Conservation (phyloP, 2,888 invertebrate genomes). For the Lacanobia oleracea region DNA sequence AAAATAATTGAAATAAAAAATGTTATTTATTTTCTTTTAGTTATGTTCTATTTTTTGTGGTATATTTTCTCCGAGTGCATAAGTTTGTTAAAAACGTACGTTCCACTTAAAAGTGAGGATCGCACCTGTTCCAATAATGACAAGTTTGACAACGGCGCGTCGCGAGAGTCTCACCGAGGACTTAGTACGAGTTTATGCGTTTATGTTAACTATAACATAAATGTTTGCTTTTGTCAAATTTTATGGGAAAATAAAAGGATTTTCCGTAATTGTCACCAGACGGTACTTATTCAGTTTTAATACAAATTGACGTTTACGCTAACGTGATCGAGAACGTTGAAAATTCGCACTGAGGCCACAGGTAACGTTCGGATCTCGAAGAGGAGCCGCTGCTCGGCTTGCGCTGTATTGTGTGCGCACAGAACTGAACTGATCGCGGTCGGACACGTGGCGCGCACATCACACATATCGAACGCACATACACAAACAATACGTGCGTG, state of each 20-base stretch:
- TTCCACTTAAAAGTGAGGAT: neutral
- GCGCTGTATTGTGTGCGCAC: neutral
- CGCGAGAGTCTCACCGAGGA: neutral
- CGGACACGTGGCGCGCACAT: constrained; percentile 12
- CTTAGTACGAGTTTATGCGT: too few relatives aligned
- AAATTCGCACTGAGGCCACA: too few relatives aligned
- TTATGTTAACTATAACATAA: too few relatives aligned
- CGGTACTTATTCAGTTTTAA: too few relatives aligned
- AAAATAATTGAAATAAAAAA: constrained; percentile 80
- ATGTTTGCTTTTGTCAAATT: too few relatives aligned
- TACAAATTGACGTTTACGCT: too few relatives aligned
- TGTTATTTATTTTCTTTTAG: constrained; percentile 80
- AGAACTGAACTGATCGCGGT: neutral
- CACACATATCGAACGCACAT: constrained; percentile 3
- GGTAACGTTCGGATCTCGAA: constrained; percentile 5
- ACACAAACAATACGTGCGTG: constrained; percentile 29
- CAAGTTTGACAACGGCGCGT: neutral
- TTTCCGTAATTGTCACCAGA: too few relatives aligned
- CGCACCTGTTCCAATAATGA: neutral
- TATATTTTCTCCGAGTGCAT: constrained; percentile 15
- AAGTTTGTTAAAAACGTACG: neutral
- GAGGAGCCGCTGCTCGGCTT: constrained; percentile 1
- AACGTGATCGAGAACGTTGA: too few relatives aligned
- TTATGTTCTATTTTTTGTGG: constrained; percentile 73
- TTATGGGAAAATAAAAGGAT: too few relatives aligned